Evolutionary conservation across 1,140 invertebrate species (phyloP), one percentile per base, ranked within the genome.

Genomic region (Drosophila mauritiana): DNA sequence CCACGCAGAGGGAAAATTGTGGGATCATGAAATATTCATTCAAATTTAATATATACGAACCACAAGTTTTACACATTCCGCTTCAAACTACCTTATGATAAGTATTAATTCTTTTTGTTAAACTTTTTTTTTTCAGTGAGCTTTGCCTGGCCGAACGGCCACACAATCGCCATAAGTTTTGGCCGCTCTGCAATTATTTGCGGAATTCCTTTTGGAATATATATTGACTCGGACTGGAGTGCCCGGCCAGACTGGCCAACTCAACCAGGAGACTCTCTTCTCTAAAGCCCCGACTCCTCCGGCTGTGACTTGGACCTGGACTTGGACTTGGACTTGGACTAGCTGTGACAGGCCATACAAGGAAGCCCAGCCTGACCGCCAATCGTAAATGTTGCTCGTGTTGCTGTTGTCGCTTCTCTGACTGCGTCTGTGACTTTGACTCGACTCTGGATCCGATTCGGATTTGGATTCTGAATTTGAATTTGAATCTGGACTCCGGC

Each of bases 121-220:
- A 34, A 34, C 34, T 8, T 6, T 34, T 34, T 34, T 34, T 34
- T 43, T 37, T 10, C 0, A 56, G 45, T 76, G 53, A n/a, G 25
- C 27, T 8, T 20, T 10, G 17, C 51, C 27, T 40, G 64, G 49
- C 58, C 40, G 73, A 25, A 15, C 58, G 65, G 49, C 77, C 82
- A 81, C 79, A 88, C 83, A 88, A 80, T 88, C 77, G 84, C 84
- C 84, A 89, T 89, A 89, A 89, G 85, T 89, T 89, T 75, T 64
- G 77, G 73, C 65, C 61, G 65, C 61, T 80, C 69, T 83, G 84
- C 84, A 89, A 89, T 89, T 90, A 90, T 90, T 90, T 90, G 88
- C 73, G 82, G 88, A 90, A 90, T 90, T 90, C 88, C 86, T 90
- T 90, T 84, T 73, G 63, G 86, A 90, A 90, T 90, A 90, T 90